phyloP scores from a whole-genome alignment of 2,113 vertebrate genomes.

The Sander lucioperca region DNA sequence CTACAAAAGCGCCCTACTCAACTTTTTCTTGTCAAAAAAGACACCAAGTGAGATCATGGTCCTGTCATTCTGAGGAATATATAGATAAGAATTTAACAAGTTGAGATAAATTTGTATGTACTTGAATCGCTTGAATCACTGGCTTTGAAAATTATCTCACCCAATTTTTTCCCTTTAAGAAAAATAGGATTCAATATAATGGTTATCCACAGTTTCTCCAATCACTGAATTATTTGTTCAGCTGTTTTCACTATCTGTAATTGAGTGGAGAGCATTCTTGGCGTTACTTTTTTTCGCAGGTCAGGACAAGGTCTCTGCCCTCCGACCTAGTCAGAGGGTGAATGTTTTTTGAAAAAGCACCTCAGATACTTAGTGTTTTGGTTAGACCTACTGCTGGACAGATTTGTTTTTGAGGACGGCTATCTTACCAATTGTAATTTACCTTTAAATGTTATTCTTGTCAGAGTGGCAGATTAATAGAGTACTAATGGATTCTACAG shows the following conservation, averaged over 20 bases:
- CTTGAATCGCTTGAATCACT: not conserved
- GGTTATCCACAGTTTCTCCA: not conserved
- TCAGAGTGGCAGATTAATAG: not conserved
- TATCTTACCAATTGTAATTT: not conserved
- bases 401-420: not conserved
- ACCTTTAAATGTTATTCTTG: not conserved
- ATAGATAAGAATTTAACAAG: not conserved
- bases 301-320: slow-evolving; percentile 21
- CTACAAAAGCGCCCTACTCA: no score
- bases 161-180: not conserved
- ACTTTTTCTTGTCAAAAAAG: no score
- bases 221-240: not conserved
- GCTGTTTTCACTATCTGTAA: not conserved
- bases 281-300: slow-evolving; percentile 26
- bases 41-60: no score
- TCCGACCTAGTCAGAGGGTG: slow-evolving; percentile 22
- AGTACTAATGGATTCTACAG: not conserved
- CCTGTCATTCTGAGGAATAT: not conserved
- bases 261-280: slow-evolving; percentile 23
- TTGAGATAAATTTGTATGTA: not conserved
- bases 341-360: slow-evolving; percentile 26
- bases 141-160: not conserved
- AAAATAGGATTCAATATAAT: not conserved
- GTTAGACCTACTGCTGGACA: not conserved
- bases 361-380: not conserved